Conservation (phyloP, 2,888 invertebrate genomes). For the Pilophorus perplexus region DNA sequence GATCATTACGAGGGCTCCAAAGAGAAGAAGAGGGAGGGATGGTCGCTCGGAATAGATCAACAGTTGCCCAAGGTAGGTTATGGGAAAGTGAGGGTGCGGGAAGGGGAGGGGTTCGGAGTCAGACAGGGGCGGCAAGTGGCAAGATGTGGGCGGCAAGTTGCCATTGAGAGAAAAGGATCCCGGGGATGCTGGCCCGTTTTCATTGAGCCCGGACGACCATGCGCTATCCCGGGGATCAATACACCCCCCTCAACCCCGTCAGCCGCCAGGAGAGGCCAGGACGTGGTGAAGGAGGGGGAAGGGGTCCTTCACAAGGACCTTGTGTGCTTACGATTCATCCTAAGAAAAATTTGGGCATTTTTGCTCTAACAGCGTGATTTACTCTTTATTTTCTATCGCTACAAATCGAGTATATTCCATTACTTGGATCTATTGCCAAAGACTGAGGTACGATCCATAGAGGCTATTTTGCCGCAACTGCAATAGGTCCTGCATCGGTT, state of each 20-base stretch:
- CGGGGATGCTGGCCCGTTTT: background rate
- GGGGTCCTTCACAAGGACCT: too few relatives aligned
- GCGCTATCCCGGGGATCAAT: conserved; percentile 18
- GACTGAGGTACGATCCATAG: too few relatives aligned
- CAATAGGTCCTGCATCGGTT: too few relatives aligned
- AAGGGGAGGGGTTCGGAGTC: conserved; percentile 3
- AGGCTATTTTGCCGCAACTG: too few relatives aligned
- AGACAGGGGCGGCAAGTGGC: too few relatives aligned
- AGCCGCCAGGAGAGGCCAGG: background rate
- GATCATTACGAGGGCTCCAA: background rate
- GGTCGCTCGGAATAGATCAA: conserved; percentile 21
- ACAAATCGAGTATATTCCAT: too few relatives aligned
- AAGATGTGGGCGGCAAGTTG: conserved; percentile 18
- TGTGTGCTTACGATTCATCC: too few relatives aligned
- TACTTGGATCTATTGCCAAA: too few relatives aligned
- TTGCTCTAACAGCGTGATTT: too few relatives aligned
- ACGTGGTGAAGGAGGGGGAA: too few relatives aligned
- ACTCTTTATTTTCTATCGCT: too few relatives aligned
- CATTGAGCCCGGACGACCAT: conserved; percentile 14
- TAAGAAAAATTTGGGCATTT: too few relatives aligned
- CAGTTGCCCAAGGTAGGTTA: conserved; percentile 20
- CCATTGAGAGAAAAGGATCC: conserved; percentile 33
- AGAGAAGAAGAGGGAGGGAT: background rate
- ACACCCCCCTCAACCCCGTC: background rate
- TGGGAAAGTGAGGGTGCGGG: conserved; percentile 5